Evolutionary conservation across 2,797 vertebrate species (phyloP), one percentile per base, ranked within the genome.

Genomic region (Pantherophis vulpinus): DNA sequence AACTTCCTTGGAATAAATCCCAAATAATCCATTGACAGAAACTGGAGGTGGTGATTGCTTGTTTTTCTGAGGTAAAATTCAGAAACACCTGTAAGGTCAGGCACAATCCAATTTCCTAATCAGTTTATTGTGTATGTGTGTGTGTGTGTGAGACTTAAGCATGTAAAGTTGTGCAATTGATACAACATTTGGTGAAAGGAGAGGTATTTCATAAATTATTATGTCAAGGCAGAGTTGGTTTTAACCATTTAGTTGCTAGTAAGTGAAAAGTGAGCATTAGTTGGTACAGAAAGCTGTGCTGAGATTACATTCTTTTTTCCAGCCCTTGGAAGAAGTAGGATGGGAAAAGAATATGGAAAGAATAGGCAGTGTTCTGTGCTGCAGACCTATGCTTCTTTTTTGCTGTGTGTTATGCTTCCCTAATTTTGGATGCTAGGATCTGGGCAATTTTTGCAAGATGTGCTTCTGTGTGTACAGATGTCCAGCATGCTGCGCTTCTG

Each of bases 11-110:
- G 88, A 91, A 86, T 74, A 92, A 91, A 92, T 92, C 61, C 88
- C 91, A 74, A 89, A 86, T 93, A 93, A 93, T 93, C 90, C 32
- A 16, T 89, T 42, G 90, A 66, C 25, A 63, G n/a, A 91, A 93
- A 88, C 56, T 88, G 58, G 92, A 93, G n/a, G 13, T 6, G 18
- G 90, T 88, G 93, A 79, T 37, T 87, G 4, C 51, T 74, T 29
- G 32, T 89, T n/a, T 8, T 13, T 88, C 63, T 60, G 29, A 86
- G 89, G 29, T n/a, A 88, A 93, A 91, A 89, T 86, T 74, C 47
- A 89, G 87, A 89, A 87, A 61, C 25, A 58, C n/a, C 5, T 86
- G 42, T 63, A 79, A 63, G 74, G n/a, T 90, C 83, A 93, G 42
- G 27, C 60, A 74, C 27, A 32, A 60, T 51, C 51, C 11, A 60